Evolutionary conservation across 2,888 invertebrate genomes (phyloP), one percentile per base, ranked within the genome.

Genomic region (Unio delphinus): DNA sequence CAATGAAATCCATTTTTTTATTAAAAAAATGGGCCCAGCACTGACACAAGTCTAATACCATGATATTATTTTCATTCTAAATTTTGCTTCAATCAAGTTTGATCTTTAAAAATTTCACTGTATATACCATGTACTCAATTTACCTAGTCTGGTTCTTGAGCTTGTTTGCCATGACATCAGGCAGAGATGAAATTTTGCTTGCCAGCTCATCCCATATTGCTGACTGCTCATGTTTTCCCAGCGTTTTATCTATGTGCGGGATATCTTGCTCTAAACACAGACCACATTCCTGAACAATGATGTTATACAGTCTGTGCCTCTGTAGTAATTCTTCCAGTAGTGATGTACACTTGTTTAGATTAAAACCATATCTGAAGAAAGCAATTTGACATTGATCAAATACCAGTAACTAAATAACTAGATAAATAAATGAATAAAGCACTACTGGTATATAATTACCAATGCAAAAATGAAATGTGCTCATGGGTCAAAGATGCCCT

Each of bases 121-220:
- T 45, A 45, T 45, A 0, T 45, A 45, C 45, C 8, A 11, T 45
- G 45, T 45, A 45, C 20, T 26, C 11, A 64, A 59, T 66, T 58
- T 69, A 86, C 88, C 86, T 84, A 66, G 80, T 84, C 74, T 87
- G 81, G 67, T 74, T 77, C 69, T 85, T 80, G 28, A 87, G 76
- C 69, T 79, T 83, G 69, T 86, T 87, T 55, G 85, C 84, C 70
- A 83, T 79, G 70, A 78, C 83, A 54, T 84, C 83, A n/a, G 87
- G 86, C 17, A 88, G 68, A 11, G 83, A 77, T 54, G 79, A 71
- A 23, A 87, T 73, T 30, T 75, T 72, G 1, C 69, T 73, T 8
- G 85, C 69, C 20, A 87, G 68, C 11, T 82, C 74, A 23, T 86
- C 82, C 81, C 82, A 79, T n/a, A 78, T 57, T 28, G 72, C 30